A percentile compares a stretch with the other conserved stretches of the same genome.
Conservation (phyloP, 2,113 vertebrate species). For the Cottus gobio region DNA sequence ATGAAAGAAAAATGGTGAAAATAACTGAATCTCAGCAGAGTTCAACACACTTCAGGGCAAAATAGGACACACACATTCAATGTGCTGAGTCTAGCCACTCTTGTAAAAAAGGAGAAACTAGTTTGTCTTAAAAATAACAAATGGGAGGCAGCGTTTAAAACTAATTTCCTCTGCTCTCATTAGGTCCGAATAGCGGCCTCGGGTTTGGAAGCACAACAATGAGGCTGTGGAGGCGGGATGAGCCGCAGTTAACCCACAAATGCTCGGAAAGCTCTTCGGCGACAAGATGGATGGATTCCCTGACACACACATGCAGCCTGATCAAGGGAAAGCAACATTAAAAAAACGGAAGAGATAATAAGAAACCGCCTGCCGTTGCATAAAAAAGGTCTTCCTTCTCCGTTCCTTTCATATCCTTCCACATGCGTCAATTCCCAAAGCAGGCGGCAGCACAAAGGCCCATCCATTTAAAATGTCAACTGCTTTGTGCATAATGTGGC, state of each 20-base stretch:
- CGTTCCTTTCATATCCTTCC: conserved; percentile 35
- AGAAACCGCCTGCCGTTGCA: not conserved
- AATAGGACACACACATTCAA: not conserved
- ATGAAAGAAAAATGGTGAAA: not conserved
- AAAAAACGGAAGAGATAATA: not conserved
- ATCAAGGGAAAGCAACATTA: not conserved
- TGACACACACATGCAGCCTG: not conserved
- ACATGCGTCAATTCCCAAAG: conserved; percentile 21
- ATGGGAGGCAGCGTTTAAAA: conserved; percentile 21
- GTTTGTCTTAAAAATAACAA: conserved; percentile 28
- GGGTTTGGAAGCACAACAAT: no score
- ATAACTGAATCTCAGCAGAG: not conserved
- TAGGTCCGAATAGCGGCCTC: not conserved
- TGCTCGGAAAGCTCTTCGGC: not conserved
- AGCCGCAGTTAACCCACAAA: not conserved
- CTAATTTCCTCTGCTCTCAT: conserved; percentile 36
- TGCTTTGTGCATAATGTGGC: conserved; percentile 33
- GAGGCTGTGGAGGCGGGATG: conserved; percentile 10
- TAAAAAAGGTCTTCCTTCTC: not conserved
- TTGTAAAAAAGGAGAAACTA: not conserved
- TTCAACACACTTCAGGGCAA: conserved; percentile 19
- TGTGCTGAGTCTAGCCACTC: not conserved
- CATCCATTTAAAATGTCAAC: conserved; percentile 68
- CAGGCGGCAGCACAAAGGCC: conserved; percentile 47
- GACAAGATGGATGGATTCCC: not conserved